Evolutionary conservation across 2,797 vertebrate species (phyloP).

Genomic region (Lepidocolaptes lacrymiger): DNA sequence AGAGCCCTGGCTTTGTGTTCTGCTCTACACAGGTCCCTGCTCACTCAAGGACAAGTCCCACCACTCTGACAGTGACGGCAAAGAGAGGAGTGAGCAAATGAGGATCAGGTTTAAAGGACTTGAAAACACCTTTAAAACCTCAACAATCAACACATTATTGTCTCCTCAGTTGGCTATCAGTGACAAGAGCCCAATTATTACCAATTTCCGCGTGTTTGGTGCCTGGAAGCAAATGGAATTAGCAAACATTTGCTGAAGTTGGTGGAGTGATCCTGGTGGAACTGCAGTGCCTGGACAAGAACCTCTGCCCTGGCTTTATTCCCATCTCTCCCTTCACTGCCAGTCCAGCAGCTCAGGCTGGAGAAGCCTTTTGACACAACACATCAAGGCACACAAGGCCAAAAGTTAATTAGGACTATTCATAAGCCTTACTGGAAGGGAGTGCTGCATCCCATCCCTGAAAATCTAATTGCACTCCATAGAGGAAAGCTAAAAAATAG

Average conservation of each 20-base stretch:
- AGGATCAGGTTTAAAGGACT: background rate
- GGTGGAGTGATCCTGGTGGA: background rate
- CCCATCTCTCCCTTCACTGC: background rate
- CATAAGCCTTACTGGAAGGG: slow-evolving; percentile 27
- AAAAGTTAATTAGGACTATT: slow-evolving; percentile 61
- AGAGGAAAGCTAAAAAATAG: background rate
- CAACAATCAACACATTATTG: background rate
- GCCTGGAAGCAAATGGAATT: background rate
- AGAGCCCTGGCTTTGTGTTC: background rate
- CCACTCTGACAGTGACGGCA: background rate
- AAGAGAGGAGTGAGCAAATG: background rate
- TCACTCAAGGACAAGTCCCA: background rate
- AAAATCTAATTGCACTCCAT: slow-evolving; percentile 34
- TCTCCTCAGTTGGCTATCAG: background rate
- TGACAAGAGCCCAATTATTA: background rate
- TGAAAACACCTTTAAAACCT: background rate
- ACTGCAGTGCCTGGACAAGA: background rate
- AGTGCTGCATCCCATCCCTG: slow-evolving; percentile 31
- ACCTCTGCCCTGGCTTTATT: background rate
- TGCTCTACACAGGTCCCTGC: background rate
- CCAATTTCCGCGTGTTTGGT: background rate
- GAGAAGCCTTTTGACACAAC: background rate
- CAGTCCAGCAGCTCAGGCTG: background rate
- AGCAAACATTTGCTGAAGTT: background rate
- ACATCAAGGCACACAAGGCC: slow-evolving; percentile 35